Percentiles rank a stretch among this genome's conserved stretches.
These are phyloP conservation scores for Xenopus laevis DNA, from an alignment of 2,113 vertebrate genomes.

Conservation along the genomic window DNA sequence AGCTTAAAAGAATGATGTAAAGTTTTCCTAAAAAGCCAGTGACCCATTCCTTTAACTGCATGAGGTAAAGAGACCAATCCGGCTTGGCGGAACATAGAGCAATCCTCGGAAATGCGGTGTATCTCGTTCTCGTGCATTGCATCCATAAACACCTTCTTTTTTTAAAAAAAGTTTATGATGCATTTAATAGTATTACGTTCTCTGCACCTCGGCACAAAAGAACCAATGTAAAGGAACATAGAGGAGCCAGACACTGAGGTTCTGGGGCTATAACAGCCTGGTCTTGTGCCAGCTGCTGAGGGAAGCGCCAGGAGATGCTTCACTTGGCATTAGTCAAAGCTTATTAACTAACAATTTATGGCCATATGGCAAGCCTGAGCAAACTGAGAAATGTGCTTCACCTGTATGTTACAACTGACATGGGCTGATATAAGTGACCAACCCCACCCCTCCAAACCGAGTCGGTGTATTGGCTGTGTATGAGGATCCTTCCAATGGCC, in stretches of 20 bases:
- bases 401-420: too few relatives aligned
- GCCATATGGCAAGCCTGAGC: too few relatives aligned
- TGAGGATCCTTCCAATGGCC: too few relatives aligned
- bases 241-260: background rate
- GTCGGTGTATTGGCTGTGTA: too few relatives aligned
- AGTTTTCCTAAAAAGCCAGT: background rate
- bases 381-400: too few relatives aligned
- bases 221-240: background rate
- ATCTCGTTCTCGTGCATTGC: background rate
- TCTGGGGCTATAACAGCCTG: too few relatives aligned
- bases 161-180: background rate
- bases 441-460: too few relatives aligned
- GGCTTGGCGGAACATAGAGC: background rate
- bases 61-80: background rate
- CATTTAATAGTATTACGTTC: background rate
- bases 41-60: background rate
- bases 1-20: background rate
- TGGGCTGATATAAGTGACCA: too few relatives aligned
- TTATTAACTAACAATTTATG: too few relatives aligned
- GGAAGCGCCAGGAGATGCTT: too few relatives aligned
- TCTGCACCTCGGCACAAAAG: background rate
- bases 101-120: background rate
- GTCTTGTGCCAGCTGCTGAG: too few relatives aligned
- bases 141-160: constrained; percentile 2
- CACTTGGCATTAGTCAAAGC: too few relatives aligned